Percentiles rank a stretch among this genome's conserved stretches.
These are phyloP conservation scores for Corythornis madagascariensis DNA, from an alignment of 2,113 vertebrate genomes.

Conservation along the genomic window DNA sequence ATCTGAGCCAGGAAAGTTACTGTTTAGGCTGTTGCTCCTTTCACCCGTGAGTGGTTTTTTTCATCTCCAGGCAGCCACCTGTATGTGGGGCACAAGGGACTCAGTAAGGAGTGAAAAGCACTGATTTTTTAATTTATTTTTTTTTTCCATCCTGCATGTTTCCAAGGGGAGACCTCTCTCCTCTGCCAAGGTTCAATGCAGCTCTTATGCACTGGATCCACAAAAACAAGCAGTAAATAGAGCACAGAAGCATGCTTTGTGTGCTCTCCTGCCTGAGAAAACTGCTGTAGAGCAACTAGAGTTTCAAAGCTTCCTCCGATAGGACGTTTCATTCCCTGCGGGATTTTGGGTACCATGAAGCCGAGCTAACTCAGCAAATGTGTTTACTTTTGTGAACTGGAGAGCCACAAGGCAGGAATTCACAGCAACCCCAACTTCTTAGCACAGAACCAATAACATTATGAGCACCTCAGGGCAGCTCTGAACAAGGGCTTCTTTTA, in stretches of 20 bases:
- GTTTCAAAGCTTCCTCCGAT: constrained; percentile 70
- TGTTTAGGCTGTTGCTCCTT: constrained; percentile 38
- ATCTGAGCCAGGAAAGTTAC: constrained; percentile 57
- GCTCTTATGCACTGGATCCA: constrained; percentile 62
- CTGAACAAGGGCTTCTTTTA: constrained; percentile 76
- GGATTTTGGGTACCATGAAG: constrained; percentile 51
- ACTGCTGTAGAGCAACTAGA: constrained; percentile 52
- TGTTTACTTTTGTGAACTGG: constrained; percentile 56
- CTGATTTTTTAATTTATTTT: background rate
- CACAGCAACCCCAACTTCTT: constrained; percentile 57
- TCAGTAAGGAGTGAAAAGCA: constrained; percentile 53
- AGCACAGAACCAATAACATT: constrained; percentile 67
- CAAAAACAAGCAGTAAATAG: constrained; percentile 17
- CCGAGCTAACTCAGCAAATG: constrained; percentile 28
- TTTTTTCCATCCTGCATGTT: constrained; percentile 52
- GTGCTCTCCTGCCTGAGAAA: constrained; percentile 38
- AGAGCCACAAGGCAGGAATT: constrained; percentile 77
- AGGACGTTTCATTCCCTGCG: constrained; percentile 57
- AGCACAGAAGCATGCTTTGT: constrained; percentile 64
- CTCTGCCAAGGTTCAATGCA: constrained; percentile 66
- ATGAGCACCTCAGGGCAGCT: constrained; percentile 62
- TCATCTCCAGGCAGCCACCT: constrained; percentile 47
- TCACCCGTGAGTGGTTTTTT: constrained; percentile 7
- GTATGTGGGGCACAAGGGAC: constrained; percentile 51
- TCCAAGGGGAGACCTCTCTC: constrained; percentile 49